Base-by-base conservation (phyloP, 1,140 invertebrate species). In the Arion vulgaris region DNA sequence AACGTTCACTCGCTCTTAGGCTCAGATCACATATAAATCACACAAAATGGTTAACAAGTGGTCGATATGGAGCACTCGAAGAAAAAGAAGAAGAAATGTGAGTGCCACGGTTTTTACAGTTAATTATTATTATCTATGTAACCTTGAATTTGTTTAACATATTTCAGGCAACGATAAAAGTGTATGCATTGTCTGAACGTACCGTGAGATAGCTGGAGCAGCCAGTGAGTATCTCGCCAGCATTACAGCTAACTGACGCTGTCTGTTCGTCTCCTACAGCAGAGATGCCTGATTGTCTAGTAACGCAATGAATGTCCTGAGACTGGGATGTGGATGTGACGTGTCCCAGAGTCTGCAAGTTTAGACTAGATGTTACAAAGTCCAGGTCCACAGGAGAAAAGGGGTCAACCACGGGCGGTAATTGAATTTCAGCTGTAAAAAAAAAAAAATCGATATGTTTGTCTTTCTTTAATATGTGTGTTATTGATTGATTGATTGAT, bases 201-300 rank as follows among this genome's bases (percentile, higher is more conserved):
- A 79, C 74, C 74, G 4, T 76, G 19, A 28, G 28, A 26, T n/a
- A 41, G 51, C 39, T 76, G 4, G 74, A 34, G 51, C 74, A 76
- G n/a, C 62, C 62, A 13, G 62, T 66, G 17, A 66, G 62, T 1
- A 66, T 28, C 62, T 78, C 76, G 19, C 36, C 76, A 62, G 39
- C 41, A 57, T 78, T 53, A 34, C 51, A 38, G 72, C 45, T 34
- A 26, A 45, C 26, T 5, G 23, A 26, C 39, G 38, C 72, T 26
- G 19, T 51, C 15, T 23, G 28, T 9, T 74, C 72, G 41, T 74
- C 72, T 26, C 45, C 72, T 11, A 51, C 38, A 11, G 5, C 38
- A 74, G 38, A 41, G 0, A 9, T 38, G 2, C 19, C 36, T n/a
- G 38, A 41, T 11, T 28, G 7, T n/a, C 45, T 28, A 17, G 62